Evolutionary conservation across 2,113 vertebrate species (phyloP).

Genomic region (Entelurus aequoreus): DNA sequence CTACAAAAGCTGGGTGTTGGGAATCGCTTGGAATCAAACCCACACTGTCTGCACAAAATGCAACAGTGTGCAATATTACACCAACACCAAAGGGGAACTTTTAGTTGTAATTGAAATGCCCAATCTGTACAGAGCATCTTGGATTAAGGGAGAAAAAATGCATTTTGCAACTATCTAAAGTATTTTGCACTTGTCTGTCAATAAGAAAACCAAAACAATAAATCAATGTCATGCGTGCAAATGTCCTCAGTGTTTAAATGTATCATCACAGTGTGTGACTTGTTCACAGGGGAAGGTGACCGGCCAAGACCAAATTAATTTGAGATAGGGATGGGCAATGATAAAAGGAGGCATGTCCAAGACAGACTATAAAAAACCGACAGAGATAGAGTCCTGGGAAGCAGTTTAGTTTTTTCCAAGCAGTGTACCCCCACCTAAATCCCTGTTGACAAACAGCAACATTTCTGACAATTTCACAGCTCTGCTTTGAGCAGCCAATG

Average conservation of each 20-base stretch:
- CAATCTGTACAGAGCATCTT: neutral
- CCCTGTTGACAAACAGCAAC: constrained; percentile 71
- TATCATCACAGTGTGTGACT: constrained; percentile 63
- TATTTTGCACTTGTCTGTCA: constrained; percentile 45
- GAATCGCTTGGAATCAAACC: too few relatives aligned
- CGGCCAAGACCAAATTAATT: constrained; percentile 56
- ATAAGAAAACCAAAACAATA: constrained; percentile 42
- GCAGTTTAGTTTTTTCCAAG: constrained; percentile 40
- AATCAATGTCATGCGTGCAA: constrained; percentile 52
- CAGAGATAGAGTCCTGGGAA: constrained; percentile 47
- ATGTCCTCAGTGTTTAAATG: constrained; percentile 39
- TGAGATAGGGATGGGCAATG: constrained; percentile 43
- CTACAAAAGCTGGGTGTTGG: too few relatives aligned
- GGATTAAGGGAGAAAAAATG: constrained; percentile 16
- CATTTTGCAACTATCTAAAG: constrained; percentile 16
- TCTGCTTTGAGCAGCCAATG: constrained; percentile 67
- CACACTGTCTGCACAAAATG: too few relatives aligned
- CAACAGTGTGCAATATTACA: too few relatives aligned
- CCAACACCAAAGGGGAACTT: too few relatives aligned
- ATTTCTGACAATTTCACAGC: constrained; percentile 76
- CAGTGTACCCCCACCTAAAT: constrained; percentile 30
- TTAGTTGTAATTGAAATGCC: neutral
- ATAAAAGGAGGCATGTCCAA: constrained; percentile 36
- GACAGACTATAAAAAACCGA: constrained; percentile 25
- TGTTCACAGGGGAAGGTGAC: constrained; percentile 58